These are phyloP conservation scores for Nasonia vitripennis DNA, from an alignment of 1,140 invertebrate species.

Conservation along the genomic window DNA sequence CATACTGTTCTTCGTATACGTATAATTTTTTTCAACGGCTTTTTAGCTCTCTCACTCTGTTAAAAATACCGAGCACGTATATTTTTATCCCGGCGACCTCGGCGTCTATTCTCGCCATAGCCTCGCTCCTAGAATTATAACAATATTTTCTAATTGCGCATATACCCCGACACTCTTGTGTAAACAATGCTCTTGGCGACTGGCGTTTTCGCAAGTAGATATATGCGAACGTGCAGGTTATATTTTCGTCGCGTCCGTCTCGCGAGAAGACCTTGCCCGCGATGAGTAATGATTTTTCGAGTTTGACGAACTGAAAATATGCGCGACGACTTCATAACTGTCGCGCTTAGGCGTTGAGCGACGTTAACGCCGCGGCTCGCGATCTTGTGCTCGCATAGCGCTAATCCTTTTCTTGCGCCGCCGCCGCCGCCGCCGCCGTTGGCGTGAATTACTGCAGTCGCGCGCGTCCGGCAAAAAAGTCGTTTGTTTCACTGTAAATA, in stretches of 20 bases:
- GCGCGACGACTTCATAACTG: conserved; percentile 45
- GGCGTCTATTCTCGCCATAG: background rate
- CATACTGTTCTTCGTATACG: background rate
- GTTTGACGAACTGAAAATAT: conserved; percentile 42
- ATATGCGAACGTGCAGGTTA: no score
- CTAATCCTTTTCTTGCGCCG: conserved; percentile 14
- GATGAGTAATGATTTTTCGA: conserved; percentile 41
- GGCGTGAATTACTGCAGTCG: background rate
- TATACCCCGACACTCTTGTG: no score
- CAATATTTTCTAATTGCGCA: no score
- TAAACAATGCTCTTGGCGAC: background rate
- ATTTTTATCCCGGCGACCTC: no score
- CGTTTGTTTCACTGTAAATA: conserved; percentile 35
- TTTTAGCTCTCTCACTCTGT: background rate
- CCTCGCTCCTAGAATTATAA: conserved; percentile 1
- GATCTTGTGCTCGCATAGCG: background rate
- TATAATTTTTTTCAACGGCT: background rate
- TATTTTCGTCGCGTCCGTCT: background rate
- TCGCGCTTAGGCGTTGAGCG: conserved; percentile 36
- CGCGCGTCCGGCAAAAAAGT: conserved; percentile 24
- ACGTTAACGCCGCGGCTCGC: conserved; percentile 24
- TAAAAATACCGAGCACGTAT: background rate
- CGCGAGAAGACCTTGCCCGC: conserved; percentile 15
- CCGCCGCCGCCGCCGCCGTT: background rate
- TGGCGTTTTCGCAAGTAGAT: background rate